Evolutionary conservation across 2,888 invertebrate species (phyloP), one percentile per base, ranked within the genome.

Genomic region (Metellina segmentata): DNA sequence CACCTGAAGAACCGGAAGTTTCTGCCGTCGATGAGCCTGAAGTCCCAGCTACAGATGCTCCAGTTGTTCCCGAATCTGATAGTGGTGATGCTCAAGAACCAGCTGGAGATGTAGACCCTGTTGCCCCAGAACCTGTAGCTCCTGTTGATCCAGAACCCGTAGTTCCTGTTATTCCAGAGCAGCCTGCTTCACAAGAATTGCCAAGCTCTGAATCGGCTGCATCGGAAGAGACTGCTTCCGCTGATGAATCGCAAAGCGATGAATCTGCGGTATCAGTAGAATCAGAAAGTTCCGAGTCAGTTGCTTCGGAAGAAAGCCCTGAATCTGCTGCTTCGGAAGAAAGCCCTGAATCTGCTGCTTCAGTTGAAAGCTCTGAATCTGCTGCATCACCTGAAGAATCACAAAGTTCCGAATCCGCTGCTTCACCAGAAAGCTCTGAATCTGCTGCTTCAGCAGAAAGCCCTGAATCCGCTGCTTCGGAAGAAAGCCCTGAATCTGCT

Each of bases 31-130:
- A n/a, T n/a, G 52, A 6, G 83, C 82, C 83, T 1, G 83, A 83
- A 72, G 52, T 19, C 11, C 72, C 83, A 51, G 83, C 52, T 51
- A 83, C 51, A 13, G 20, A 51, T 11, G 71, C 71, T 71, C 70
- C 85, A 8, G 74, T 19, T n/a, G 51, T 16, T 77, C 51, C 77
- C 7, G 77, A 77, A 77, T 16, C 49, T 48, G 70, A n/a, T 19
- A 7, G 7, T 16, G 53, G 13, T 6, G 49, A 34, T 6, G 34
- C 81, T 69, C 48, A 69, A 49, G 70, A 81, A 48, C n/a, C 11
- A 71, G 16, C 61, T 16, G 7, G 20, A 70, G 70, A 81, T 19
- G 34, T 4, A 34, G 79, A 61, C 20, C 70, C 81, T 49, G 48
- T 16, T 20, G 70, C 6, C 16, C 48, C 81, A 48, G 69, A 81